These are phyloP conservation scores for Andrena haemorrhoa DNA, from an alignment of 2,888 invertebrate species.

Conservation along the genomic window DNA sequence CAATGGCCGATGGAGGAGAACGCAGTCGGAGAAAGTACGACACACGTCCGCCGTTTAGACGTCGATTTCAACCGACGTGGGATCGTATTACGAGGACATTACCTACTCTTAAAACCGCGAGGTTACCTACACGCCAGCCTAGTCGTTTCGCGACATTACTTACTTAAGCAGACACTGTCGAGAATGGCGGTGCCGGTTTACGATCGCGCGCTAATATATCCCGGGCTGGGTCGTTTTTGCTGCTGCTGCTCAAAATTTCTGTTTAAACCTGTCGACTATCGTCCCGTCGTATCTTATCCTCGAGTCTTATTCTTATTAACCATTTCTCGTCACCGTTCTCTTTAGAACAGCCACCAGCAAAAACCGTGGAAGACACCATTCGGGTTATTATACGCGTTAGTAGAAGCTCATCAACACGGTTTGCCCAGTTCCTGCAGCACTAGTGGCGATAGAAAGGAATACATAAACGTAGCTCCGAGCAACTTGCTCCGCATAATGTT, in stretches of 20 bases:
- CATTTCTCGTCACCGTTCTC: neutral
- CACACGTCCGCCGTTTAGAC: conserved; percentile 28
- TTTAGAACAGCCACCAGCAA: neutral
- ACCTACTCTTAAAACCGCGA: conserved; percentile 55
- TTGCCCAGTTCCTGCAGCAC: too few relatives aligned
- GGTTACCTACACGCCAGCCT: conserved; percentile 47
- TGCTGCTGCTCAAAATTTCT: neutral
- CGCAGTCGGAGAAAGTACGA: conserved; percentile 57
- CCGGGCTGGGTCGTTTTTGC: neutral
- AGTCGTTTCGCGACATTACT: conserved; percentile 51
- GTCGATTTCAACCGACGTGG: conserved; percentile 44
- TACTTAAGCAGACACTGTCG: conserved; percentile 42
- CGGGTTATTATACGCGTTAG: neutral
- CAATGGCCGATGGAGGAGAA: conserved; percentile 22
- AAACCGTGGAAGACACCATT: neutral
- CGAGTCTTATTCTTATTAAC: neutral
- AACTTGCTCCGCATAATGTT: too few relatives aligned
- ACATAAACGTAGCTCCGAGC: too few relatives aligned
- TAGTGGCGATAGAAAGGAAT: too few relatives aligned
- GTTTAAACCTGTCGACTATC: conserved; percentile 19
- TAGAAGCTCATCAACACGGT: neutral
- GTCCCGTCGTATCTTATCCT: neutral
- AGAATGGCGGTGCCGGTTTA: conserved; percentile 42
- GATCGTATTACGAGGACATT: conserved; percentile 58
- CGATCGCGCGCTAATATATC: conserved; percentile 21